Conservation (phyloP, 2,888 invertebrate species). For the Argyresthia albistria region DNA sequence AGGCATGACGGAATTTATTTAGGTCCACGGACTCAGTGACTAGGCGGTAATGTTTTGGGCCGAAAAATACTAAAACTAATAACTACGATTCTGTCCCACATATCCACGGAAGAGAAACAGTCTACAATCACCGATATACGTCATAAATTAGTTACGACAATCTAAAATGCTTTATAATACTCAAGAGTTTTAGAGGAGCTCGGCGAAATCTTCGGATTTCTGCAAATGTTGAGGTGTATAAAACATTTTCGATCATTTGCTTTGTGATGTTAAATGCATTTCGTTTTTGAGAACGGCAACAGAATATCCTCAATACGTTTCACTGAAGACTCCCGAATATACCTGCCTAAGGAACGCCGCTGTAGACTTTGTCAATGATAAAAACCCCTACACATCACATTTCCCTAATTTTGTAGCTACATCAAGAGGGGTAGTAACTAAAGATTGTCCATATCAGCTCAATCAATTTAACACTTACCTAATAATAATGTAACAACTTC, state of each 20-base stretch:
- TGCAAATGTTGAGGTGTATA: slow-evolving; percentile 36
- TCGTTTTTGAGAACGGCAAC: slow-evolving; percentile 25
- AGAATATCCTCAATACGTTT: slow-evolving; percentile 25
- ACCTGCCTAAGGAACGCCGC: slow-evolving; percentile 44
- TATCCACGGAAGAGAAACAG: slow-evolving; percentile 26
- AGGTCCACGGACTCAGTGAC: slow-evolving; percentile 65
- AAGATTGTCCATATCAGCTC: slow-evolving; percentile 69
- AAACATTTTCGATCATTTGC: slow-evolving; percentile 44
- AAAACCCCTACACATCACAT: slow-evolving; percentile 66
- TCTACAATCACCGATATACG: slow-evolving; percentile 27
- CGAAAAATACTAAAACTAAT: slow-evolving; percentile 5
- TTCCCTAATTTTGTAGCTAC: slow-evolving; percentile 67
- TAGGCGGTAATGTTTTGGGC: slow-evolving; percentile 56
- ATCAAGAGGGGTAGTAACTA: slow-evolving; percentile 64
- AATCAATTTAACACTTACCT: slow-evolving; percentile 72
- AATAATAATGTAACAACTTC: slow-evolving; percentile 72
- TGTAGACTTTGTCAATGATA: slow-evolving; percentile 72
- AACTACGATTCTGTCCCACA: slow-evolving; percentile 4
- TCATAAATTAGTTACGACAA: slow-evolving; percentile 22
- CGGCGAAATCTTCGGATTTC: slow-evolving; percentile 16
- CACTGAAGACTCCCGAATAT: slow-evolving; percentile 30
- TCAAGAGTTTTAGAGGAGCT: slow-evolving; percentile 24
- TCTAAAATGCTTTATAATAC: slow-evolving; percentile 59
- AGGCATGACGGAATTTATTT: slow-evolving; percentile 33
- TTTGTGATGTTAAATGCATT: slow-evolving; percentile 34